Conservation (phyloP, 2,113 vertebrate species). For the Syrrhaptes paradoxus region DNA sequence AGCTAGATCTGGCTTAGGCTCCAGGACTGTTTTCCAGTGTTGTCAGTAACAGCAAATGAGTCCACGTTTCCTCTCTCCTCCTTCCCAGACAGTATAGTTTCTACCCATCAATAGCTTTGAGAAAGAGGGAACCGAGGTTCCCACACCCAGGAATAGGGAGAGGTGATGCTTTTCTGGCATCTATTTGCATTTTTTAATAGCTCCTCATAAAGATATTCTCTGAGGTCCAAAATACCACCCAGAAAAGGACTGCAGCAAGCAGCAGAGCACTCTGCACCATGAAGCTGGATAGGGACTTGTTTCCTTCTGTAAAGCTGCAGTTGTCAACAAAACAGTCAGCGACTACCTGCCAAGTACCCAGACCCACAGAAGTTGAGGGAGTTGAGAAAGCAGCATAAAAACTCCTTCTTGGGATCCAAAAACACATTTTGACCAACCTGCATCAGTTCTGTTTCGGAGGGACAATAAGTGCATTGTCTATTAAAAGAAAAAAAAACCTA, state of each 20-base stretch:
- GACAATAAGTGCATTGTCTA: not conserved
- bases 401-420: not conserved
- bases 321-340: not conserved
- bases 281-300: not conserved
- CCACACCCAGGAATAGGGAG: not conserved
- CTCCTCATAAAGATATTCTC: not conserved
- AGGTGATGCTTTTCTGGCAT: not conserved
- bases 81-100: not conserved
- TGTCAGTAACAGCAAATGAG: fast-evolving
- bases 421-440: not conserved
- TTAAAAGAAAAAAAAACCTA: not conserved
- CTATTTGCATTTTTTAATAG: not conserved
- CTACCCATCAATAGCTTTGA: no score
- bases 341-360: not conserved
- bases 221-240: not conserved
- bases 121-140: not conserved
- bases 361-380: not conserved
- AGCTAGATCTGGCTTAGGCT: not conserved
- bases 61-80: not conserved
- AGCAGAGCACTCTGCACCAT: not conserved
- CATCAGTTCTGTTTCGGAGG: not conserved
- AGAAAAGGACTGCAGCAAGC: not conserved
- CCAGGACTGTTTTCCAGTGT: not conserved
- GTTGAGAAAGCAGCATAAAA: not conserved
- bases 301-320: not conserved